Evolutionary conservation across 35 echinoderm and acorn worm genomes (phyloP).

Genomic region (Ptychodera flava): DNA sequence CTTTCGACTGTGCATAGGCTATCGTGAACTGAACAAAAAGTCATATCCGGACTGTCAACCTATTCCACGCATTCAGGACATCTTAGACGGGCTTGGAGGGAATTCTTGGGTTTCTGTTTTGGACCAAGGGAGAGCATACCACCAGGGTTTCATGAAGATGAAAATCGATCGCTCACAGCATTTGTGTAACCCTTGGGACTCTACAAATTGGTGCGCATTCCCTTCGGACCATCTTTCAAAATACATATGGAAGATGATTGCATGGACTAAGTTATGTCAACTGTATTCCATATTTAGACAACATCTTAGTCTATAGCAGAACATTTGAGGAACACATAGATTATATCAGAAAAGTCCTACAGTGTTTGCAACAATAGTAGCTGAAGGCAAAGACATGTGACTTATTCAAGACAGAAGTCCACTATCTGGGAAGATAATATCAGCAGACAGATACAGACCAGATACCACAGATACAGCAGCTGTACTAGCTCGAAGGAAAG

Average conservation of each 20-base stretch:
- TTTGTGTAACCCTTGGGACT: conserved; percentile 61
- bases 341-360: conserved; percentile 21
- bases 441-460: no score
- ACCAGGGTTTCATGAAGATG: conserved; percentile 47
- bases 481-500: no score
- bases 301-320: conserved; percentile 43
- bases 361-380: conserved; percentile 19
- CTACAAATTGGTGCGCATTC: conserved; percentile 51
- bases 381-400: conserved; percentile 45
- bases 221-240: conserved; percentile 59
- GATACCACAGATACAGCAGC: no score
- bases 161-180: conserved; percentile 42
- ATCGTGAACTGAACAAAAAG: conserved; percentile 41
- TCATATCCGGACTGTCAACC: conserved; percentile 55
- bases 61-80: conserved; percentile 43
- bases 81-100: no score
- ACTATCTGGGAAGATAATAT: conserved; percentile 39
- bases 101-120: no score
- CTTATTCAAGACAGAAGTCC: conserved; percentile 38
- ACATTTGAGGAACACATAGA: conserved; percentile 35
- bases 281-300: no score
- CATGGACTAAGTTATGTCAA: no score
- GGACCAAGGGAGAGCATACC: conserved; percentile 64
- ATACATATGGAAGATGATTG: conserved; percentile 40
- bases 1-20: conserved; percentile 35